Evolutionary conservation across 1,140 invertebrate species (phyloP), one percentile per base, ranked within the genome.

Genomic region (Drosophila melanica): DNA sequence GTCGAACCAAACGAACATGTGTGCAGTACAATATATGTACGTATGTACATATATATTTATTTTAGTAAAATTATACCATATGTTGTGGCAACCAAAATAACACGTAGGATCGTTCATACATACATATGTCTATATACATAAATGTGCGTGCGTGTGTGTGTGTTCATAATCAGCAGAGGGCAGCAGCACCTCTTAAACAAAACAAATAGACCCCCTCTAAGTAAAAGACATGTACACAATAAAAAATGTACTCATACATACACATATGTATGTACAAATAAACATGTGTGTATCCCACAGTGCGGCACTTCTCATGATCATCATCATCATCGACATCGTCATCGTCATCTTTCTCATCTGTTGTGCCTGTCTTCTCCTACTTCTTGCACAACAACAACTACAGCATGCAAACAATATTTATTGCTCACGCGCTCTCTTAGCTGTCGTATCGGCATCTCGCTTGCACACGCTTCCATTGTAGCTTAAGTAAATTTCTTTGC

Each of bases 151-250:
- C 62, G 37, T 69, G 41, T 59, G n/a, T 54, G 35, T 65, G 54
- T 67, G 37, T 55, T 62, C 59, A 75, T 68, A 78, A 78, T 68
- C 76, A 75, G 42, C 60, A 45, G 72, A 73, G 70, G 47, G 63
- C 62, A 76, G 68, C 75, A 81, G 69, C 79, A 81, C 75, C 79
- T 81, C 75, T 81, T 81, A 86, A 87, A 86, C 84, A 86, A 82
- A 82, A 82, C 79, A 79, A 80, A 81, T 76, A 75, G 84, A 87
- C 84, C 84, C 84, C 84, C 84, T 89, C 84, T 89, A 89, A 87
- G 84, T 79, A 79, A 84, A 74, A 79, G 75, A 84, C 79, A 77
- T 66, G 81, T 71, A 72, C 64, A 84, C 53, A 82, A 89, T 82
- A 89, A 82, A 78, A 81, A 78, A 87, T 85, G 64, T 57, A 72